Evolutionary conservation across 2,888 invertebrate genomes (phyloP), one percentile per base, ranked within the genome.

Genomic region (Morpho deidamia): DNA sequence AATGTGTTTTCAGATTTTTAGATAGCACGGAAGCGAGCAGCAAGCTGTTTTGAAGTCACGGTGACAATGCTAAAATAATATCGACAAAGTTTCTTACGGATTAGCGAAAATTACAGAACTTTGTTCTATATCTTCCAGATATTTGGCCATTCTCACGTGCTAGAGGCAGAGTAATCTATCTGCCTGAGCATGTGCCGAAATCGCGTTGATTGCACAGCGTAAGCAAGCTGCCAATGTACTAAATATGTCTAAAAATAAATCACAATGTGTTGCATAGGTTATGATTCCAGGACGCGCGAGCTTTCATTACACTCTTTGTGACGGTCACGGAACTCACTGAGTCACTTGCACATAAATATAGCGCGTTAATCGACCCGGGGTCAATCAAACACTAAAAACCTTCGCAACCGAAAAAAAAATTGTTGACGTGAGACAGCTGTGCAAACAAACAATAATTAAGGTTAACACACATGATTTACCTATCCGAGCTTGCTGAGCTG

Each of bases 401-500:
- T 68, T 71, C 67, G 37, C 67, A 70, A 63, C 73, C 61, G 64
- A 66, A 67, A 66, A 67, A 72, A 64, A 72, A 73, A 71, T 76
- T 77, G 76, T 76, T 76, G 76, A 79, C 76, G 75, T 68, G 63
- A 73, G 72, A 80, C 87, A 87, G 87, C 87, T 88, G 88, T 80
- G 74, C 73, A 83, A 81, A 85, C 78, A 88, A 84, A 86, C 83
- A 85, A 70, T 71, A 65, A 61, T 65, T 69, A 68, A 77, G 72
- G 74, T 78, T 78, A 80, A 66, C 72, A 75, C 76, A 77, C 77
- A 69, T 70, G 72, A 67, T 78, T 87, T 93, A 96, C 96, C 96
- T 96, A 90, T 96, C 96, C 61, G 96, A 96, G 85, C 96, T 97
- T 62, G 96, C 96, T 58, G 96, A 96, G 79, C 96, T 96, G 68